A percentile compares a stretch with the other conserved stretches of the same genome.
Evolutionary conservation across 2,797 vertebrate species (phyloP).

Genomic region (Lophius americanus): DNA sequence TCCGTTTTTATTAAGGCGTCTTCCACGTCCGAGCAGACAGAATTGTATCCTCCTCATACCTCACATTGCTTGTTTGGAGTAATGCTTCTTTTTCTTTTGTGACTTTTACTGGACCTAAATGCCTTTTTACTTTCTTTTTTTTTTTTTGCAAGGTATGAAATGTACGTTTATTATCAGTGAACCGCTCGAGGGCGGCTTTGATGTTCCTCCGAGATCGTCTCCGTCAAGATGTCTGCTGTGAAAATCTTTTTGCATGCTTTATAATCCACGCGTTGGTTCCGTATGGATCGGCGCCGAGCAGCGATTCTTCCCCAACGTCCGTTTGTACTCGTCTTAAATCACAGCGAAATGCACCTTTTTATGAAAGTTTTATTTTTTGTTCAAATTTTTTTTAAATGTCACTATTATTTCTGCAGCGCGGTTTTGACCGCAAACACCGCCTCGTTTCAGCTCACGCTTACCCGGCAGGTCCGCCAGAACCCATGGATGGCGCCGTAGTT

Average conservation of each 20-base stretch:
- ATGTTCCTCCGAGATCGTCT: slow-evolving; percentile 52
- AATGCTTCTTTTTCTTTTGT: slow-evolving; percentile 55
- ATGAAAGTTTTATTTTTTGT: slow-evolving; percentile 58
- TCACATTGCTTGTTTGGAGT: slow-evolving; percentile 75
- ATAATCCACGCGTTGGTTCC: slow-evolving; percentile 47
- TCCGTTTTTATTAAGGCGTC: slow-evolving; percentile 70
- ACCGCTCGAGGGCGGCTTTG: slow-evolving; percentile 54
- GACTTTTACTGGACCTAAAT: slow-evolving; percentile 73
- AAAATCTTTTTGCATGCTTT: slow-evolving; percentile 57
- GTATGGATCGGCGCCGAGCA: slow-evolving; percentile 29
- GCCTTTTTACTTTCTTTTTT: slow-evolving; percentile 56
- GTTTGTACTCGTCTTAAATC: slow-evolving; percentile 61
- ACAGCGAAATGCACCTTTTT: slow-evolving; percentile 68
- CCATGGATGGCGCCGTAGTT: slow-evolving; percentile 40
- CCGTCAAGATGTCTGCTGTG: slow-evolving; percentile 52
- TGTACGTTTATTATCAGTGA: slow-evolving; percentile 40
- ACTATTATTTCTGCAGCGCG: slow-evolving; percentile 71
- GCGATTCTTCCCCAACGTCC: slow-evolving; percentile 35
- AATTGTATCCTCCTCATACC: slow-evolving; percentile 79
- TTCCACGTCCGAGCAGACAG: slow-evolving; percentile 76
- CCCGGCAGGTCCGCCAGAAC: background rate
- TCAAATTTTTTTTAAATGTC: slow-evolving; percentile 50
- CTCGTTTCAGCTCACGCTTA: slow-evolving; percentile 53
- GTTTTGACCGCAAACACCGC: slow-evolving; percentile 57
- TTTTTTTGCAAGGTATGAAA: slow-evolving; percentile 57